A percentile compares a stretch with the other conserved stretches of the same genome.
phyloP scores from a whole-genome alignment of 2,113 vertebrate genomes.

The Tamias sibiricus region DNA sequence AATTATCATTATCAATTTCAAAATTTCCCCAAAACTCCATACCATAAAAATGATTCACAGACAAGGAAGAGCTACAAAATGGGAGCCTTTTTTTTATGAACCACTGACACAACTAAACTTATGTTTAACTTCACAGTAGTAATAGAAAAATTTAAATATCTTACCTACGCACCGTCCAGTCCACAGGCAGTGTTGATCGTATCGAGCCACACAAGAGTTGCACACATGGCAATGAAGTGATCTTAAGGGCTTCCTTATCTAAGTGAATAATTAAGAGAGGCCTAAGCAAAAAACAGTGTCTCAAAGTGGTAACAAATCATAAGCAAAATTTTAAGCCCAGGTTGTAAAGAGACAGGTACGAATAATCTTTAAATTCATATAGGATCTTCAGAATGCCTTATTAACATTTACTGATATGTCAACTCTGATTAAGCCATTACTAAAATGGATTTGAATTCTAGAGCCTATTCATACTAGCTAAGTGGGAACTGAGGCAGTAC shows the following conservation, averaged over 20 bases:
- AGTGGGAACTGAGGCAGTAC: background rate
- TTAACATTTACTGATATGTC: background rate
- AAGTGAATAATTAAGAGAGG: constrained; percentile 53
- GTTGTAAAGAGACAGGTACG: background rate
- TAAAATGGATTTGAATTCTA: background rate
- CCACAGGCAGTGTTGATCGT: constrained; percentile 96
- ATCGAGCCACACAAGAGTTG: constrained; percentile 93
- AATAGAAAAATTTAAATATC: constrained; percentile 54
- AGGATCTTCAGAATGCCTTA: background rate
- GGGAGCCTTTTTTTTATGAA: background rate
- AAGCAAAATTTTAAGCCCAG: constrained; percentile 42
- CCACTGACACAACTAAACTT: background rate
- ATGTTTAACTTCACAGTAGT: background rate
- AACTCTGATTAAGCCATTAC: background rate
- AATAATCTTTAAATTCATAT: background rate
- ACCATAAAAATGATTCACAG: background rate
- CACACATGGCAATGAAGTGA: constrained; percentile 93
- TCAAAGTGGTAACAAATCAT: constrained; percentile 14
- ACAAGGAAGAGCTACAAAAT: background rate
- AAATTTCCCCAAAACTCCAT: background rate
- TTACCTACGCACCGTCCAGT: constrained; percentile 94
- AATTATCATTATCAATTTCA: background rate
- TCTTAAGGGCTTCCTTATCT: constrained; percentile 95
- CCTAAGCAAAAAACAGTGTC: background rate
- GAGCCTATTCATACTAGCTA: background rate